Evolutionary conservation across 1,140 invertebrate genomes (phyloP), one percentile per base, ranked within the genome.

Genomic region (Hestina assimilis): DNA sequence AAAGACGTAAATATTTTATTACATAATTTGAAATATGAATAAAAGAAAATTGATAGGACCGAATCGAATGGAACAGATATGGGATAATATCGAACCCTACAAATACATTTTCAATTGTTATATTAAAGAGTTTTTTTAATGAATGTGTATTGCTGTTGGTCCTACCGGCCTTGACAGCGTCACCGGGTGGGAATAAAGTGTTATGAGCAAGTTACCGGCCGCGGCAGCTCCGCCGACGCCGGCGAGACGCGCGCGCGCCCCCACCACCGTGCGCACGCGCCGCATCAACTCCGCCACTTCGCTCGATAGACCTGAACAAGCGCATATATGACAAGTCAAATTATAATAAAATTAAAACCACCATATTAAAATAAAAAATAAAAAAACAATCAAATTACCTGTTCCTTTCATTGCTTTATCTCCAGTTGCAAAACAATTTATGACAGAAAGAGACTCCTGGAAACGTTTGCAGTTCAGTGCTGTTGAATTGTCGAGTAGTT

Each of bases 341-440:
- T n/a, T n/a, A n/a, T n/a, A n/a, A n/a, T n/a, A n/a, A n/a, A n/a
- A n/a, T n/a, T n/a, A n/a, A n/a, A n/a, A n/a, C n/a, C n/a, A n/a
- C n/a, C n/a, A n/a, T n/a, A n/a, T n/a, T n/a, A n/a, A n/a, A n/a
- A 41, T 3, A 56, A 15, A 8, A 19, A 21, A 29, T 35, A 35
- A 9, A 33, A 24, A 43, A 9, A 20, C n/a, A 21, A 14, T 35
- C 12, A 14, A 33, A 38, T 31, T 81, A 93, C 92, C 93, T 50
- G 95, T 96, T 66, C 94, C 94, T 87, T 97, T 97, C 95, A 98
- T 97, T 4, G 93, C 95, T 89, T 97, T 97, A 81, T 98, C 97
- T 58, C 95, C 96, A 6, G 93, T 93, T 0, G 96, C 96, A 79
- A 96, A 98, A 74, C 95, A 97, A 75, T 98, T 98, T 67, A 98